These are phyloP conservation scores for Callocephalon fimbriatum DNA, from an alignment of 2,113 vertebrate species.

Conservation along the genomic window DNA sequence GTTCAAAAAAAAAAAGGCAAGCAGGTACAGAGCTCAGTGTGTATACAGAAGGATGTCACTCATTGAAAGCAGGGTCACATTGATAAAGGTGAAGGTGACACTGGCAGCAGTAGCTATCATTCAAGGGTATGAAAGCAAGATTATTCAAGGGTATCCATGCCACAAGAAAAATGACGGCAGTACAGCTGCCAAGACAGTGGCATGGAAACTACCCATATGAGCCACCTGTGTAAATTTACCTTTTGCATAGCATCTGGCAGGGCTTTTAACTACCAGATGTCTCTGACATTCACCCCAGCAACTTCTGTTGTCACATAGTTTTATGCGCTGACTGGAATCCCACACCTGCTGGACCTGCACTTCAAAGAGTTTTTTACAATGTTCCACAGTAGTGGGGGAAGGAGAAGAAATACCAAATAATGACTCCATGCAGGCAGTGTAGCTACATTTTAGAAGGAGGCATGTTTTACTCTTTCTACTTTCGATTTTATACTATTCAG, in stretches of 20 bases:
- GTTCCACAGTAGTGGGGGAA: neutral
- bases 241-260: neutral
- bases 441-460: neutral
- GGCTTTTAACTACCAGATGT: neutral
- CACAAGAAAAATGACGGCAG: neutral
- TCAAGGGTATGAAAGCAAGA: neutral
- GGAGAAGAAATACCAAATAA: neutral
- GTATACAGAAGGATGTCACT: neutral
- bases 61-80: neutral
- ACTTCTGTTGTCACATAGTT: neutral
- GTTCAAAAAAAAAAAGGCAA: neutral
- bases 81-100: neutral
- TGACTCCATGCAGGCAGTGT: neutral
- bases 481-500: neutral
- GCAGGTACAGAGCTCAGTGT: neutral
- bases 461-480: neutral
- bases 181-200: neutral
- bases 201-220: neutral
- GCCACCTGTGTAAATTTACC: neutral
- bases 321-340: neutral
- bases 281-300: neutral
- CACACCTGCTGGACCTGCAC: neutral
- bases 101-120: neutral
- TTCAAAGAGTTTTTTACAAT: neutral
- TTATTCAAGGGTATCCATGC: neutral